Evolutionary conservation across 2,797 vertebrate species (phyloP), one percentile per base, ranked within the genome.

Genomic region (Amblyopsis hoosieri): DNA sequence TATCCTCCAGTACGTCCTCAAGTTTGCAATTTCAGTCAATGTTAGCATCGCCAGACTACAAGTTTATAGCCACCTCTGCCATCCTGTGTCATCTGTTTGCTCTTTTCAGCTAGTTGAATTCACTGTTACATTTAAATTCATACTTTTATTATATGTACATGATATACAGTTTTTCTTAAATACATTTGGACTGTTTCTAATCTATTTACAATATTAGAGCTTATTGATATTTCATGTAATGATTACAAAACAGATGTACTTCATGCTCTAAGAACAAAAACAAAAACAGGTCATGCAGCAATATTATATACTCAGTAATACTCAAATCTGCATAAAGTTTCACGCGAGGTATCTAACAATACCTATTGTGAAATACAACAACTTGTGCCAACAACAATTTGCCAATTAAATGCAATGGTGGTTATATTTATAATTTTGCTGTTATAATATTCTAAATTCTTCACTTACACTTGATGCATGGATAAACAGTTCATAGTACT

Each of bases 151-250:
- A 79, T 93, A 90, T 93, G 83, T 92, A 93, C 91, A 92, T 84
- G 90, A 93, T 91, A 93, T 93, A 93, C 91, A 89, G 71, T 67
- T 69, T 73, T 84, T 91, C 88, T 93, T 94, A 93, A 93, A 93
- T 93, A 93, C 87, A 88, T 81, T 89, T 88, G 72, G 79, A 86
- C 81, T 72, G 72, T 84, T 83, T 85, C 79, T 81, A 77, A 70
- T 85, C 85, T 94, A 94, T 94, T 91, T 93, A 94, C 93, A 93
- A 89, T 85, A 87, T 83, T 91, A 89, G 83, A 93, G 91, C 90
- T 92, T 92, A 91, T 89, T 84, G 75, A 80, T 78, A 82, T 85
- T 80, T 58, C 59, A 60, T 59, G 84, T 81, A 80, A 74, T 80
- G 82, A 68, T 84, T 87, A 88, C 75, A 87, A 83, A 82, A 81